Evolutionary conservation across 2,888 invertebrate species (phyloP).

Genomic region (Cryptophagus acutangulus): DNA sequence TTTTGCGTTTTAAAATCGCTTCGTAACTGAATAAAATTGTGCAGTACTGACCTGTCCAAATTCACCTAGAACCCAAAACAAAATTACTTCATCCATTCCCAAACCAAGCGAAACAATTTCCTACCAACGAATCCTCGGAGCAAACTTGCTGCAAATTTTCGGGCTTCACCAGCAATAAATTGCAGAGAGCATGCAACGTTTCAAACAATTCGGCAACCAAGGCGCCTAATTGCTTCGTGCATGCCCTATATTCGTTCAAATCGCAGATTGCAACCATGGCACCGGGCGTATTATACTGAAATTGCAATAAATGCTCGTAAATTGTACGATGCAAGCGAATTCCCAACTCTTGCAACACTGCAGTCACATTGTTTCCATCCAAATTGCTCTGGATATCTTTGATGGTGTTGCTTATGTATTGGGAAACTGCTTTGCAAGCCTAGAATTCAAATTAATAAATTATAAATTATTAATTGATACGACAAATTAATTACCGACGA

Average conservation of each 20-base stretch:
- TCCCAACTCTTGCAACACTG: slow-evolving; percentile 84
- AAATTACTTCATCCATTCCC: slow-evolving; percentile 24
- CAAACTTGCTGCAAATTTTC: slow-evolving; percentile 95
- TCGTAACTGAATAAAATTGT: slow-evolving; percentile 90
- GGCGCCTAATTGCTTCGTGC: slow-evolving; percentile 71
- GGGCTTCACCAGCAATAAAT: slow-evolving; percentile 89
- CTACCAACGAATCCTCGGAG: slow-evolving; percentile 88
- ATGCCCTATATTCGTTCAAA: slow-evolving; percentile 93
- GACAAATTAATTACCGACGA: slow-evolving; percentile 59
- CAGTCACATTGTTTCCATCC: slow-evolving; percentile 88
- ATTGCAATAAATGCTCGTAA: slow-evolving; percentile 90
- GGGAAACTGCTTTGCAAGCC: slow-evolving; percentile 81
- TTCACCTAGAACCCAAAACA: slow-evolving; percentile 77
- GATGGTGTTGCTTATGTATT: slow-evolving; percentile 73
- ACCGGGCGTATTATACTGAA: slow-evolving; percentile 91
- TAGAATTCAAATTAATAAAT: slow-evolving; percentile 40
- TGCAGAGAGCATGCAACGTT: slow-evolving; percentile 91
- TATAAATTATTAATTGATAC: slow-evolving; percentile 1
- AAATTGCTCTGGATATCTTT: slow-evolving; percentile 73
- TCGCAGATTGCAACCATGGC: slow-evolving; percentile 98
- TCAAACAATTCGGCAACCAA: slow-evolving; percentile 88
- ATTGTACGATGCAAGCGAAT: slow-evolving; percentile 88
- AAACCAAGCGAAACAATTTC: neutral
- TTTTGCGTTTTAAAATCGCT: slow-evolving; percentile 91
- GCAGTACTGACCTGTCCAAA: slow-evolving; percentile 81